Evolutionary conservation across 1,140 invertebrate species (phyloP), one percentile per base, ranked within the genome.

Genomic region (Lepidostoma basale): DNA sequence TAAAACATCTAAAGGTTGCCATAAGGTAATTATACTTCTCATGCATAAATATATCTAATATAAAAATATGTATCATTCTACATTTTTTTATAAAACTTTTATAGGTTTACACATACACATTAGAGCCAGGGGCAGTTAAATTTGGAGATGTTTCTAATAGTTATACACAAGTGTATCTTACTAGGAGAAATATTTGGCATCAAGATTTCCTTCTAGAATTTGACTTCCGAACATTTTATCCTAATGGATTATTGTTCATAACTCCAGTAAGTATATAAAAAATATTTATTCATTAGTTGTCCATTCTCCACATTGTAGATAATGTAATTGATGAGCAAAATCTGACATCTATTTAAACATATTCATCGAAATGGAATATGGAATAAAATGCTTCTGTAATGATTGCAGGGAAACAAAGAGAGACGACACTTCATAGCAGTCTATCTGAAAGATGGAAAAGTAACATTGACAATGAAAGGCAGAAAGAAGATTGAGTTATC

Each of bases 211-310:
- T 86, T 5, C 80, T 96, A 28, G 88, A 90, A 58, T 89, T 97
- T 71, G 88, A 93, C 72, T 93, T 97, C 75, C 82, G 94, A 23
- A 96, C 94, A 0, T 95, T 92, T 75, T 92, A 94, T 78, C 87
- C 88, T 0, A 89, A 95, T 75, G 95, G 94, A 33, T 77, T 96
- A 59, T 77, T 97, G 3, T 89, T 93, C 52, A 81, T 94, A 3
- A 85, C 92, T 36, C 87, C 89, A 9, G 90, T 92, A 83, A 81
- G 81, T 78, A 60, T 56, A 70, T 40, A 9, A 56, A 22, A 22
- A 9, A 22, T 22, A 56, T 22, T 22, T 56, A 16, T 56, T 16
- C 23, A 22, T 22, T 36, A 36, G 10, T 56, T 6, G 9, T 22
- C n/a, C n/a, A n/a, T n/a, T n/a, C n/a, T n/a, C n/a, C n/a, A n/a